Conservation (phyloP, 2,797 vertebrate genomes). For the Odontamblyopus rebecca region DNA sequence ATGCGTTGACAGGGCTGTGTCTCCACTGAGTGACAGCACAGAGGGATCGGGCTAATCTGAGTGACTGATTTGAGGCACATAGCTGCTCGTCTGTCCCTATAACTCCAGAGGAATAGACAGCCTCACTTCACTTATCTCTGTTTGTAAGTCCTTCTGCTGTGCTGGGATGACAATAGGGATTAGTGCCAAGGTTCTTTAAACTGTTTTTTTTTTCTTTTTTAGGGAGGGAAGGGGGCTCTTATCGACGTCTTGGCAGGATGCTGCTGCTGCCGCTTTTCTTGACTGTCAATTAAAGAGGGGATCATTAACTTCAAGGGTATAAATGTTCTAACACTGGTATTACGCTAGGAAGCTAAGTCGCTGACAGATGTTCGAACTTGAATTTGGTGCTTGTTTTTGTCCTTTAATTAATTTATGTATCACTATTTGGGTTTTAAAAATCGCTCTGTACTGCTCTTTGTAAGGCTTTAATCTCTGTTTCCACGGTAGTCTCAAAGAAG, state of each 20-base stretch:
- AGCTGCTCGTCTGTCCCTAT: constrained; percentile 67
- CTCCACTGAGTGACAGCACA: constrained; percentile 70
- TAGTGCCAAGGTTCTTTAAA: constrained; percentile 81
- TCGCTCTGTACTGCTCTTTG: constrained; percentile 69
- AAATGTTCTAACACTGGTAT: constrained; percentile 87
- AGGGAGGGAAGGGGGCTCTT: constrained; percentile 60
- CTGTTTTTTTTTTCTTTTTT: constrained; percentile 67
- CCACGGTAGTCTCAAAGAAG: constrained; percentile 74
- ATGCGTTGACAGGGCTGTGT: constrained; percentile 75
- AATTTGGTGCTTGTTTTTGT: constrained; percentile 81
- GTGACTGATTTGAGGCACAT: constrained; percentile 70
- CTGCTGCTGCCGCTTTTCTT: constrained; percentile 76
- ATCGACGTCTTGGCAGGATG: constrained; percentile 78
- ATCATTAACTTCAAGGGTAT: constrained; percentile 87
- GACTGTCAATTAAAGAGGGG: constrained; percentile 86
- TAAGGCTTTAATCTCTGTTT: constrained; percentile 78
- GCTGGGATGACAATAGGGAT: constrained; percentile 83
- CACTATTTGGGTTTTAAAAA: constrained; percentile 73
- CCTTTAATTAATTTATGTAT: constrained; percentile 87
- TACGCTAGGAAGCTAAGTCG: constrained; percentile 81
- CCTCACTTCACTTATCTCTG: constrained; percentile 74
- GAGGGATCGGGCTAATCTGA: constrained; percentile 81
- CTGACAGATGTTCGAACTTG: constrained; percentile 86
- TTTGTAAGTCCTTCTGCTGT: constrained; percentile 81
- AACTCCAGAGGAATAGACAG: constrained; percentile 78